A percentile compares a stretch with the other conserved stretches of the same genome.
phyloP scores from a whole-genome alignment of 2,888 invertebrate genomes.

The Tenthredo distinguenda region DNA sequence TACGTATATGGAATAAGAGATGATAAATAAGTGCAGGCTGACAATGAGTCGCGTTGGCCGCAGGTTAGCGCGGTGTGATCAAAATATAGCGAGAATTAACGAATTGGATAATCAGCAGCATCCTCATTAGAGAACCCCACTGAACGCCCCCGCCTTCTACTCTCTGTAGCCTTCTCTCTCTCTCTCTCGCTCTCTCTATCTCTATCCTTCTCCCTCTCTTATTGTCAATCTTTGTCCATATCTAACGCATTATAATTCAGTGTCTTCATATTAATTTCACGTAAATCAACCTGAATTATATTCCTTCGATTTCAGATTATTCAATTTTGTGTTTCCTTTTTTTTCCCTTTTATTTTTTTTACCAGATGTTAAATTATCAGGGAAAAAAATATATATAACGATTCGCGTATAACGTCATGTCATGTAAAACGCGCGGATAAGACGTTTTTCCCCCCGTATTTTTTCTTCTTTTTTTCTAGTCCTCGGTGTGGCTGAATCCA shows the following conservation, averaged over 20 bases:
- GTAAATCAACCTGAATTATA: not conserved
- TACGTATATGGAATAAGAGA: not conserved
- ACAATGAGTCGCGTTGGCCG: constrained; percentile 41
- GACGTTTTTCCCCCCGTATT: too few species aligned
- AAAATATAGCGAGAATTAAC: constrained; percentile 78
- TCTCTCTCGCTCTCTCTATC: constrained; percentile 44
- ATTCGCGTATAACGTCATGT: too few species aligned
- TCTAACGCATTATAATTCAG: not conserved
- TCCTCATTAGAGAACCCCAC: constrained; percentile 82
- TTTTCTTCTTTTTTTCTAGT: too few species aligned
- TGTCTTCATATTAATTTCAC: too few species aligned
- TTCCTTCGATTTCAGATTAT: not conserved
- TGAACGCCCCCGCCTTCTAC: constrained; percentile 76
- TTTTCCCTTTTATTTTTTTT: not conserved
- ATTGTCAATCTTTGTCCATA: not conserved
- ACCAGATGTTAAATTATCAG: too few species aligned
- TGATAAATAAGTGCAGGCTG: not conserved
- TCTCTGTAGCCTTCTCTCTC: constrained; percentile 47
- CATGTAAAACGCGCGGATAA: too few species aligned
- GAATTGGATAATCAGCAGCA: constrained; percentile 85
- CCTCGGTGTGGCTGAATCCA: not conserved
- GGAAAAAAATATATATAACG: too few species aligned
- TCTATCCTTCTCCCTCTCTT: constrained; percentile 57
- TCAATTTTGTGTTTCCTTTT: not conserved
- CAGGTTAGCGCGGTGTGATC: constrained; percentile 65